These are phyloP conservation scores for Monopis laevigella DNA, from an alignment of 2,888 invertebrate genomes.

Conservation along the genomic window DNA sequence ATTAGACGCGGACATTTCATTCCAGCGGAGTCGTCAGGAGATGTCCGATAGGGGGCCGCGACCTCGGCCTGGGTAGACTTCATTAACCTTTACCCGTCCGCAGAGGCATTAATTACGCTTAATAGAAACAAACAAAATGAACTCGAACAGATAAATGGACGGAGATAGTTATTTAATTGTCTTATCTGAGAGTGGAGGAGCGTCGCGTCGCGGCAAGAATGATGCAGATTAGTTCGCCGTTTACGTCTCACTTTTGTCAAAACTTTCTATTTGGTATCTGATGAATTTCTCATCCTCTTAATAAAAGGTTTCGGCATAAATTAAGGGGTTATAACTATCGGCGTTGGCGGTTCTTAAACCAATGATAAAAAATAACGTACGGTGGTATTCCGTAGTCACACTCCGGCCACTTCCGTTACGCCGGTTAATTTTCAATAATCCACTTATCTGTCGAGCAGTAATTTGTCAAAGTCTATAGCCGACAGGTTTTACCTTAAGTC, in stretches of 20 bases:
- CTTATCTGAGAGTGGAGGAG: conserved; percentile 35
- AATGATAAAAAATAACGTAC: not conserved
- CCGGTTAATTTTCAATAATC: not conserved
- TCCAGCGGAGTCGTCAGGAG: conserved; percentile 19
- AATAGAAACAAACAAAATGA: conserved; percentile 61
- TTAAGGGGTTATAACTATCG: conserved; percentile 20
- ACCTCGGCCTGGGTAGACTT: conserved; percentile 26
- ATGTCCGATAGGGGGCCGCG: conserved; percentile 38
- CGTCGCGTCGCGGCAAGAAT: conserved; percentile 30
- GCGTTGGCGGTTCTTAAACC: not conserved
- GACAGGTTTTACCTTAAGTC: conserved; percentile 1
- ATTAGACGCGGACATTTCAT: conserved; percentile 15
- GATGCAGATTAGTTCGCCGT: conserved; percentile 53
- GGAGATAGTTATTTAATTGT: conserved; percentile 60
- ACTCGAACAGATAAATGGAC: conserved; percentile 52
- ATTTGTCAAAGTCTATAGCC: conserved; percentile 8
- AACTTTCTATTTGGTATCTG: conserved; percentile 36
- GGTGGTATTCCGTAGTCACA: too few relatives aligned
- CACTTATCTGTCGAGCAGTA: not conserved
- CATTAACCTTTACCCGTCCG: conserved; percentile 53
- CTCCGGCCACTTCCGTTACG: too few relatives aligned
- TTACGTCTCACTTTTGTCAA: conserved; percentile 54
- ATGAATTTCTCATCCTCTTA: conserved; percentile 38
- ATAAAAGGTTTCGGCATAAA: conserved; percentile 45
- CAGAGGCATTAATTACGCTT: conserved; percentile 51